These are phyloP conservation scores for Agriopis leucophaearia DNA, from an alignment of 2,888 invertebrate species.

Conservation along the genomic window DNA sequence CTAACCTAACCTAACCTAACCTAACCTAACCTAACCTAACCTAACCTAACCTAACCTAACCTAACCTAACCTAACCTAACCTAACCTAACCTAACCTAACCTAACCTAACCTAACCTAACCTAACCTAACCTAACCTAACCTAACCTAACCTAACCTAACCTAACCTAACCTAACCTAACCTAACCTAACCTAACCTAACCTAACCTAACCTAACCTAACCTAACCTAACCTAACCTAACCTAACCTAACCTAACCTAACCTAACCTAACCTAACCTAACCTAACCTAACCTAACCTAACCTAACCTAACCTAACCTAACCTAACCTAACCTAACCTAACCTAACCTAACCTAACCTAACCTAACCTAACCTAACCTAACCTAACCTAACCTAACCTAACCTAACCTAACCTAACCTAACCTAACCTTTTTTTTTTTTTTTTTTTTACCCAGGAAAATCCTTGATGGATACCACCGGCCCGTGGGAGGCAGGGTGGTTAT, in stretches of 20 bases:
- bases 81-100: constrained; percentile 44
- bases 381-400: constrained; percentile 22
- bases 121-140: constrained; percentile 40
- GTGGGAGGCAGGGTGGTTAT: too few species aligned
- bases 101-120: constrained; percentile 44
- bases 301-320: constrained; percentile 46
- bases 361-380: constrained; percentile 41
- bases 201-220: constrained; percentile 47
- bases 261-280: constrained; percentile 44
- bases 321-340: constrained; percentile 29
- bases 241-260: constrained; percentile 49
- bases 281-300: constrained; percentile 47
- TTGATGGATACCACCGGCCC: too few species aligned
- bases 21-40: constrained; percentile 39
- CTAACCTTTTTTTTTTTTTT: too few species aligned
- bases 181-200: constrained; percentile 44
- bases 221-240: constrained; percentile 49
- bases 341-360: constrained; percentile 31
- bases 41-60: constrained; percentile 29
- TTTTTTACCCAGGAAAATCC: too few species aligned
- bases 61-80: constrained; percentile 43
- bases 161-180: constrained; percentile 44
- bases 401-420: constrained; percentile 32
- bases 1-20: constrained; percentile 42
- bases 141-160: constrained; percentile 38